These are phyloP conservation scores for Acanthiza pusilla DNA, from an alignment of 2,797 vertebrate species.

Conservation along the genomic window DNA sequence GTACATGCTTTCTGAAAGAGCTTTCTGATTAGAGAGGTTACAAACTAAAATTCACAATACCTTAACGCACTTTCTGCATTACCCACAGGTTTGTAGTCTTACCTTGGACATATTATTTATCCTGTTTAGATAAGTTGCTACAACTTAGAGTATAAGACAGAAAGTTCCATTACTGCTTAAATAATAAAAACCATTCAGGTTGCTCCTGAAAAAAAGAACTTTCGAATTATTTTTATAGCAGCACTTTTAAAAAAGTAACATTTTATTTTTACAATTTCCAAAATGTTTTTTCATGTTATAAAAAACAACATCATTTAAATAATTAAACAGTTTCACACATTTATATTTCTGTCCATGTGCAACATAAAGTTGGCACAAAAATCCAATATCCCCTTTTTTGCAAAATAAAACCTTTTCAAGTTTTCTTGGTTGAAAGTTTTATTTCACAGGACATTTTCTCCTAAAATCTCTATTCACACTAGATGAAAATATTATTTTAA, in stretches of 20 bases:
- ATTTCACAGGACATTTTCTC: background rate
- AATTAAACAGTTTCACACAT: background rate
- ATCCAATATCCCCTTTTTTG: background rate
- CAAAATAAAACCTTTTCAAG: background rate
- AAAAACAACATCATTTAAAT: background rate
- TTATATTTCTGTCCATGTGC: background rate
- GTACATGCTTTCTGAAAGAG: background rate
- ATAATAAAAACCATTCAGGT: background rate
- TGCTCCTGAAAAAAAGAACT: background rate
- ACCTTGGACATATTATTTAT: background rate
- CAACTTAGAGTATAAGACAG: background rate
- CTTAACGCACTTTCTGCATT: background rate
- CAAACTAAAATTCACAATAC: background rate
- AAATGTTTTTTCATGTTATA: background rate
- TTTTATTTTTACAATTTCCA: background rate
- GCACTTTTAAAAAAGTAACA: fast-evolving
- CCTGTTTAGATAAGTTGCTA: background rate
- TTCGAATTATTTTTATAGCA: background rate
- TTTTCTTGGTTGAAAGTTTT: background rate
- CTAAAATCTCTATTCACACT: background rate
- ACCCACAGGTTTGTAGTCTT: background rate
- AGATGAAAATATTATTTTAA: background rate
- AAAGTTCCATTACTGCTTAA: background rate
- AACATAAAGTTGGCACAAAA: background rate
- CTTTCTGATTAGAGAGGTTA: background rate